A percentile compares a stretch with the other conserved stretches of the same genome.
These are phyloP conservation scores for Eurytoma adleriae DNA, from an alignment of 2,888 invertebrate genomes.

Conservation along the genomic window DNA sequence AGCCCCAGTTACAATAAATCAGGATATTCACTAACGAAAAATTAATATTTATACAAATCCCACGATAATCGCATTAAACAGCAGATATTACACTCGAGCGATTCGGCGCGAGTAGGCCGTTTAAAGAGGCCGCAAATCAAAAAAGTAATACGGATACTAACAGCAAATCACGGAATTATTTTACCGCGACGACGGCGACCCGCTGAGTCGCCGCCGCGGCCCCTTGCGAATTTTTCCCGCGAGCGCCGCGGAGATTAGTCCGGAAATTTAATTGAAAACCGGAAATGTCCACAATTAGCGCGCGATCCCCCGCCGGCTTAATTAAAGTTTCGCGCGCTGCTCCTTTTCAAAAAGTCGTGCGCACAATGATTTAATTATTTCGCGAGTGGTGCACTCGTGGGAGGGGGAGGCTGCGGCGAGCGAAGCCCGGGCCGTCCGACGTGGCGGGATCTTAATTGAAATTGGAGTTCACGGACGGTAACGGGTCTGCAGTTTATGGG, in stretches of 20 bases:
- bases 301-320: conserved; percentile 3
- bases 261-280: conserved; percentile 31
- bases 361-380: conserved; percentile 16
- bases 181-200: not conserved
- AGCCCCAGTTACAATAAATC: too few species aligned
- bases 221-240: not conserved
- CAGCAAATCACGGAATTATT: not conserved
- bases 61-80: too few species aligned
- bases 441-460: conserved; percentile 20
- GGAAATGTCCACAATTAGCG: conserved; percentile 17
- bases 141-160: not conserved
- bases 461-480: conserved; percentile 13
- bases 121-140: too few species aligned
- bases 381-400: not conserved
- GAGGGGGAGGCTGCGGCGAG: not conserved
- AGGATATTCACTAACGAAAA: too few species aligned
- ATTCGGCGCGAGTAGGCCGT: too few species aligned
- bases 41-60: too few species aligned
- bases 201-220: not conserved
- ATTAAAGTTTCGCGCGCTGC: conserved; percentile 17
- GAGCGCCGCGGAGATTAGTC: not conserved
- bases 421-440: not conserved
- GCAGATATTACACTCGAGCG: too few species aligned
- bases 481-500: not conserved
- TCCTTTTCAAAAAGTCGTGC: not conserved